phyloP scores from a whole-genome alignment of 2,888 invertebrate genomes.

The Cylindroiulus punctatus region DNA sequence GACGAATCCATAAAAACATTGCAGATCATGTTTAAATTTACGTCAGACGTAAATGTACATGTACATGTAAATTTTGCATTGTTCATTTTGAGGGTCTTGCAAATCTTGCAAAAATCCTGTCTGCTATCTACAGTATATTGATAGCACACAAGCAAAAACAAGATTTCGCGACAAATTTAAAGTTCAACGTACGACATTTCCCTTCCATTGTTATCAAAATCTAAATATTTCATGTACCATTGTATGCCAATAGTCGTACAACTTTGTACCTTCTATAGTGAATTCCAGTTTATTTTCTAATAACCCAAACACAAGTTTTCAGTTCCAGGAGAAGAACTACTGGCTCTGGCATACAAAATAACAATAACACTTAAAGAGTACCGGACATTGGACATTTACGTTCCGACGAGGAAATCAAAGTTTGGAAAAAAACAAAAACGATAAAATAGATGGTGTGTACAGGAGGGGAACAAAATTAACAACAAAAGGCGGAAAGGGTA shows the following conservation, averaged over 20 bases:
- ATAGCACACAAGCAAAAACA: not conserved
- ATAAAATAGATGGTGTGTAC: not conserved
- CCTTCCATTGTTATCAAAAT: not conserved
- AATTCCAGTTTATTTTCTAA: slow-evolving; percentile 45
- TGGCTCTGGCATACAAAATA: slow-evolving; percentile 40
- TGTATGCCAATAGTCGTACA: not conserved
- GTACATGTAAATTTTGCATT: too few species aligned
- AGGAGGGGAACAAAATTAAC: not conserved
- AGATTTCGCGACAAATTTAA: not conserved
- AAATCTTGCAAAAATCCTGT: too few species aligned
- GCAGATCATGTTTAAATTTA: too few species aligned
- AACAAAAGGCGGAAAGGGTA: not conserved
- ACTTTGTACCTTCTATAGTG: slow-evolving; percentile 33
- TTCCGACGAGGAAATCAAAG: not conserved
- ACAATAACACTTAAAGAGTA: slow-evolving; percentile 45
- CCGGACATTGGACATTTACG: slow-evolving; percentile 20
- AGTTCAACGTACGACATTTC: slow-evolving; percentile 9
- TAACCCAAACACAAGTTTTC: slow-evolving; percentile 40
- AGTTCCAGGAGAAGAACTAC: slow-evolving; percentile 35
- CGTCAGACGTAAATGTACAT: too few species aligned
- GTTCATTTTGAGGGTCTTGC: too few species aligned
- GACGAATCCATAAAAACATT: too few species aligned
- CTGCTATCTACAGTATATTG: too few species aligned
- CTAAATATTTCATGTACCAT: not conserved
- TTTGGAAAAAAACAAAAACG: not conserved